Evolutionary conservation across 1,140 invertebrate species (phyloP).

Genomic region (Streblospio benedicti): DNA sequence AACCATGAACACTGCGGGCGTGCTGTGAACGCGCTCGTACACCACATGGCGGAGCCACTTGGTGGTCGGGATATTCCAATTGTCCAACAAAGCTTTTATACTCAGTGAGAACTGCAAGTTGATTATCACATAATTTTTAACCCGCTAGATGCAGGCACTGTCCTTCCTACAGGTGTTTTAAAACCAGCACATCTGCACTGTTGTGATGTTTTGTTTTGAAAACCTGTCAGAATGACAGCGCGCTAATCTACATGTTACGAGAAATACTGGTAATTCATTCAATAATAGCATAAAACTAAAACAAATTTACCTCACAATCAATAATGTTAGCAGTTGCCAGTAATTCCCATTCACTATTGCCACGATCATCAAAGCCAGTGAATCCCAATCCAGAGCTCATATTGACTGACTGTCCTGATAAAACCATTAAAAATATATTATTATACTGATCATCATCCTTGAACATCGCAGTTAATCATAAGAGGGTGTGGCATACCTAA

Average conservation of each 20-base stretch:
- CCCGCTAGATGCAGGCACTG: too few species aligned
- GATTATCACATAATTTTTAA: constrained; percentile 10
- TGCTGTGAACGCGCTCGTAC: constrained; percentile 65
- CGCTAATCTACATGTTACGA: background rate
- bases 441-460: background rate
- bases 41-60: constrained; percentile 76
- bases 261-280: background rate
- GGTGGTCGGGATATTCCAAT: constrained; percentile 89
- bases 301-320: constrained; percentile 70
- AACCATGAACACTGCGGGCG: constrained; percentile 67
- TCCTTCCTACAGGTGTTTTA: too few species aligned
- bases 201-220: too few species aligned
- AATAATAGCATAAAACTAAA: background rate
- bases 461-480: background rate
- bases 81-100: constrained; percentile 68
- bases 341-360: constrained; percentile 70
- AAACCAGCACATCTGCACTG: too few species aligned
- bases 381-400: constrained; percentile 89
- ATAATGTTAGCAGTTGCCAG: constrained; percentile 82
- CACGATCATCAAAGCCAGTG: constrained; percentile 67
- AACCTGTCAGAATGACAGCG: background rate
- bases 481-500: background rate
- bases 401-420: constrained; percentile 76
- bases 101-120: constrained; percentile 60
- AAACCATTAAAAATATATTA: background rate